A percentile compares a stretch with the other conserved stretches of the same genome.
Evolutionary conservation across 2,888 invertebrate genomes (phyloP).

Genomic region (Isotomurus palustris): DNA sequence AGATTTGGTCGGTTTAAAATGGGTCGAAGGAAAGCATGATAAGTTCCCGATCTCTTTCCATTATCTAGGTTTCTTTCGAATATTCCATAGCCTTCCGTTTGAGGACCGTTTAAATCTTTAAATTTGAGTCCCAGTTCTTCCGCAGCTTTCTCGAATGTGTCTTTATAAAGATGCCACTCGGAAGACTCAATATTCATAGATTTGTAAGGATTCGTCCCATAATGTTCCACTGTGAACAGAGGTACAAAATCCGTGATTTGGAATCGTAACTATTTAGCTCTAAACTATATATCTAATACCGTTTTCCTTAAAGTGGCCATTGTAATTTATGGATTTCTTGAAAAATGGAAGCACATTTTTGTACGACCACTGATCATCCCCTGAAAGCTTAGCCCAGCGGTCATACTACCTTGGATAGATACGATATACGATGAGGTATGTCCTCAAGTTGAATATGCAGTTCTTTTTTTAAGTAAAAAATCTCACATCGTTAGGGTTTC

Average conservation of each 20-base stretch:
- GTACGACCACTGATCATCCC: slow-evolving; percentile 32
- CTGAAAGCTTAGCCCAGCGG: slow-evolving; percentile 34
- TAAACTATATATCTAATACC: no score
- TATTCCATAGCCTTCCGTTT: slow-evolving; percentile 17
- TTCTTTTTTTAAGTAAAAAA: no score
- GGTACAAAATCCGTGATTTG: no score
- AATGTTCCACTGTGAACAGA: slow-evolving; percentile 29
- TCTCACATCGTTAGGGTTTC: slow-evolving; percentile 3
- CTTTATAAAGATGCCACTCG: slow-evolving; percentile 14
- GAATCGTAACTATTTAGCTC: no score
- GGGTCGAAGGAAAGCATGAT: slow-evolving; percentile 68
- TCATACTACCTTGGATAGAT: no score
- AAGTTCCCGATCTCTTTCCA: neutral
- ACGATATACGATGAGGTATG: no score
- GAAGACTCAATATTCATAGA: slow-evolving; percentile 28
- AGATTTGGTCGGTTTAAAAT: slow-evolving; percentile 71
- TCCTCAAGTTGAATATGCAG: no score
- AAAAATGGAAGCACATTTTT: slow-evolving; percentile 35
- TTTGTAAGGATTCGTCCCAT: slow-evolving; percentile 25
- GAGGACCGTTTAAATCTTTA: slow-evolving; percentile 40
- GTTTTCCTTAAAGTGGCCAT: slow-evolving; percentile 26
- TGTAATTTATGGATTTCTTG: slow-evolving; percentile 30
- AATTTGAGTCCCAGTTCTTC: slow-evolving; percentile 37
- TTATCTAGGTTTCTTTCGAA: neutral
- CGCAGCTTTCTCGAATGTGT: slow-evolving; percentile 27